These are phyloP conservation scores for Cartodere bifasciata DNA, from an alignment of 2,888 invertebrate species.

Conservation along the genomic window DNA sequence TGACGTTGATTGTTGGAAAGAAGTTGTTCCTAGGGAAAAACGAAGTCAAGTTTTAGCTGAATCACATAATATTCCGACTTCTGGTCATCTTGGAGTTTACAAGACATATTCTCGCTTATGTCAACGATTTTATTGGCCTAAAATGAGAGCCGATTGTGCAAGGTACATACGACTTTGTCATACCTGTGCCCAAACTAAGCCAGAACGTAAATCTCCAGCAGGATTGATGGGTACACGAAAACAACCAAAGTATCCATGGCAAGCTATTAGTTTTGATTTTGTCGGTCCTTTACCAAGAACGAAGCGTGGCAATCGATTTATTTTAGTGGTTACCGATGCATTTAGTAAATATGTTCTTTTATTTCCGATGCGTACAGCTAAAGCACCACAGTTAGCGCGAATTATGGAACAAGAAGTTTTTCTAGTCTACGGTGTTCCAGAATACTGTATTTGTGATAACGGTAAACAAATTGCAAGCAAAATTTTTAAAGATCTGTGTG, in stretches of 20 bases:
- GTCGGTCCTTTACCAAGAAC: constrained; percentile 5
- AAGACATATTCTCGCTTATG: too few relatives aligned
- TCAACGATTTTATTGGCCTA: too few relatives aligned
- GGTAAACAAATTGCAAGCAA: constrained; percentile 11
- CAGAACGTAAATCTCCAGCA: constrained; percentile 5
- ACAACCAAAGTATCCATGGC: background rate
- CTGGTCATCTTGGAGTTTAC: too few relatives aligned
- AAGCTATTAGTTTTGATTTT: constrained; percentile 5
- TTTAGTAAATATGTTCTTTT: constrained; percentile 6
- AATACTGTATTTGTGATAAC: constrained; percentile 13
- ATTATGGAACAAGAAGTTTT: constrained; percentile 15
- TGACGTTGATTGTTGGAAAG: too few relatives aligned
- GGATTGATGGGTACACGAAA: constrained; percentile 5
- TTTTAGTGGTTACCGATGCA: constrained; percentile 8
- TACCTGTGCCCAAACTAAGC: constrained; percentile 4
- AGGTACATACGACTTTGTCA: constrained; percentile 4
- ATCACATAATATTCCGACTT: too few relatives aligned
- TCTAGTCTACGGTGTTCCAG: constrained; percentile 14
- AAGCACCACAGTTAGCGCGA: constrained; percentile 1
- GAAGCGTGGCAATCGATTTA: constrained; percentile 1
- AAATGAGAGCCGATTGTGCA: too few relatives aligned
- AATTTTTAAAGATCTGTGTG: constrained; percentile 1
- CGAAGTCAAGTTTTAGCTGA: too few relatives aligned
- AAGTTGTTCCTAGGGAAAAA: too few relatives aligned
- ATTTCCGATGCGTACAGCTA: constrained; percentile 5